A percentile compares a stretch with the other conserved stretches of the same genome.
Evolutionary conservation across 2,888 invertebrate genomes (phyloP).

Genomic region (Morinoia aosen): DNA sequence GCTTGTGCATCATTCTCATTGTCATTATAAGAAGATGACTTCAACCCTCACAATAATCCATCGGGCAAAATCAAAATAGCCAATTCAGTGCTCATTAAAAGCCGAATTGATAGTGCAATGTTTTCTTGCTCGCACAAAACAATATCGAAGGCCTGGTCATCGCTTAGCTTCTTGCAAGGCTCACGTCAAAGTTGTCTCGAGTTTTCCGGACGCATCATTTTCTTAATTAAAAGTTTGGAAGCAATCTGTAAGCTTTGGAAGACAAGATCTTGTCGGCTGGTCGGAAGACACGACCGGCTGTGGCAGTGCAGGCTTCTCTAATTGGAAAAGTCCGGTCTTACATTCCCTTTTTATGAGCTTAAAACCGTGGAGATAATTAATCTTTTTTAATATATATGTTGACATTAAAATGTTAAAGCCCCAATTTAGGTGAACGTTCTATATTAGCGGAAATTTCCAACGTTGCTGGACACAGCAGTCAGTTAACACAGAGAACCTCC

Average conservation of each 20-base stretch:
- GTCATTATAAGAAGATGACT: no score
- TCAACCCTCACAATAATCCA: background rate
- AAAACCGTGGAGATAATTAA: background rate
- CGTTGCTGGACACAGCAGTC: background rate
- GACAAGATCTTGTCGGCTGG: constrained; percentile 19
- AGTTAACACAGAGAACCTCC: background rate
- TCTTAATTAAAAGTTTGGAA: constrained; percentile 24
- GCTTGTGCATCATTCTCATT: no score
- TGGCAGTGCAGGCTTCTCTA: background rate
- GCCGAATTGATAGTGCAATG: background rate
- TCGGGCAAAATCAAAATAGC: background rate
- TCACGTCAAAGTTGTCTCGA: background rate
- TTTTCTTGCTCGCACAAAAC: background rate
- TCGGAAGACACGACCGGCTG: background rate
- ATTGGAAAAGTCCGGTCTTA: constrained; percentile 34
- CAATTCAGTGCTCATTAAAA: background rate
- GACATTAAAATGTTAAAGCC: background rate
- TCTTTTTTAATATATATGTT: background rate
- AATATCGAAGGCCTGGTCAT: background rate
- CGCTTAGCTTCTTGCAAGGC: background rate
- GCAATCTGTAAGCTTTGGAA: constrained; percentile 28
- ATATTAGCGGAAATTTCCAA: background rate
- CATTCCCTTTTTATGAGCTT: constrained; percentile 21
- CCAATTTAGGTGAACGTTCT: background rate
- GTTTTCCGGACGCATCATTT: constrained; percentile 11